phyloP scores from a whole-genome alignment of 2,888 invertebrate species.

The Cryptus viduatorius region DNA sequence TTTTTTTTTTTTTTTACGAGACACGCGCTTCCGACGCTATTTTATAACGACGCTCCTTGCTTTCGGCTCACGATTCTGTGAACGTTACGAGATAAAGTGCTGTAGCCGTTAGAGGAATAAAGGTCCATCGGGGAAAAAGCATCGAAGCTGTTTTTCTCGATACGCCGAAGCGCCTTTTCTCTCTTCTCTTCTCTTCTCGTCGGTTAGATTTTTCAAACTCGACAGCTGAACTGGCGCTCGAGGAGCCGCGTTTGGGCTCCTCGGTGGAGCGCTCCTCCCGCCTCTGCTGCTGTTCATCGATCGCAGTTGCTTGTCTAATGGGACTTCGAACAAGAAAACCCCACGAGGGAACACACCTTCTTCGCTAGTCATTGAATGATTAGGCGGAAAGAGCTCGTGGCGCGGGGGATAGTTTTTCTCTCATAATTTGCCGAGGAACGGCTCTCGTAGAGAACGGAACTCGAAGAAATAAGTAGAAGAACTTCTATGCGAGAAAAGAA shows the following conservation, averaged over 20 bases:
- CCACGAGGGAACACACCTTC: conserved; percentile 42
- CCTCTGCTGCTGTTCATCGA: conserved; percentile 47
- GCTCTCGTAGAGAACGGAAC: neutral
- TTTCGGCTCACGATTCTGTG: neutral
- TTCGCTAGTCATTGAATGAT: conserved; percentile 64
- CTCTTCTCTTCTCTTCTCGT: neutral
- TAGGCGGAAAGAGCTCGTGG: conserved; percentile 58
- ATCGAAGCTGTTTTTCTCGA: conserved; percentile 32
- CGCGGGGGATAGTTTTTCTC: conserved; percentile 19
- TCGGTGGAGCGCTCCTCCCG: conserved; percentile 19
- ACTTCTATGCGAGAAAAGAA: conserved; percentile 24
- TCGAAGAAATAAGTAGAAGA: conserved; percentile 19
- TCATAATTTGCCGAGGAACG: conserved; percentile 37
- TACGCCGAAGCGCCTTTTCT: conserved; percentile 19
- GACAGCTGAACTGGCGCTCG: conserved; percentile 49
- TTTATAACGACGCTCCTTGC: conserved; percentile 19
- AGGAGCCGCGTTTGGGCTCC: conserved; percentile 1
- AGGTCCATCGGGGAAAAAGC: conserved; percentile 48
- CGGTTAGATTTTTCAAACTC: conserved; percentile 63
- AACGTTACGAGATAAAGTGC: conserved; percentile 48
- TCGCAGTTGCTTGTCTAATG: conserved; percentile 58
- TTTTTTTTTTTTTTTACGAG: neutral
- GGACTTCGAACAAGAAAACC: conserved; percentile 43
- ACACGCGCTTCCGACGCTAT: conserved; percentile 9
- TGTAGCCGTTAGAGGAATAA: conserved; percentile 20